Evolutionary conservation across 2,797 vertebrate species (phyloP).

Genomic region (Alca torda): DNA sequence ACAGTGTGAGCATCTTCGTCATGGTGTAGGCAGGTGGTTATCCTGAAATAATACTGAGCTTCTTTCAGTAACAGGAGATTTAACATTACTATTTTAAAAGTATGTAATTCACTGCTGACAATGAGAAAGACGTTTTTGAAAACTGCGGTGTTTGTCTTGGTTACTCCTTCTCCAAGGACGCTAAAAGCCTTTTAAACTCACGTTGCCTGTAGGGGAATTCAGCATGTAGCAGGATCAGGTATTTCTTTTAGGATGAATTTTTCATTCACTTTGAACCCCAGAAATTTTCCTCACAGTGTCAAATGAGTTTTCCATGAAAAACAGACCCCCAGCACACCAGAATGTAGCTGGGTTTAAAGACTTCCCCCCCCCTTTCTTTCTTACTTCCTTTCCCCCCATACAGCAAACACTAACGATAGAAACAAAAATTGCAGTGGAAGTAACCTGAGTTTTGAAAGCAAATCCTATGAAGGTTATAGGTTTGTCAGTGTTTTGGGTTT

Average conservation of each 20-base stretch:
- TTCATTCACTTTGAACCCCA: neutral
- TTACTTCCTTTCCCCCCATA: neutral
- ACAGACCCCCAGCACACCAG: neutral
- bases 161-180: neutral
- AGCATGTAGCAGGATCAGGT: neutral
- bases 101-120: neutral
- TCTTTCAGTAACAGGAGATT: neutral
- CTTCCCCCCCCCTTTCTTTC: neutral
- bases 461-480: neutral
- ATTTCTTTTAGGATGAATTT: neutral
- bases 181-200: neutral
- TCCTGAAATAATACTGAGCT: neutral
- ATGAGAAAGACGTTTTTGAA: neutral
- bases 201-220: neutral
- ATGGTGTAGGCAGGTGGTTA: neutral
- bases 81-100: neutral
- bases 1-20: neutral
- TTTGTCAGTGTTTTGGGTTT: neutral
- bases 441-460: constrained; percentile 53
- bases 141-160: neutral
- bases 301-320: constrained; percentile 58
- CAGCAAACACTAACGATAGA: constrained; percentile 39
- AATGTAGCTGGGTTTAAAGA: constrained; percentile 29
- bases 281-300: neutral
- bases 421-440: constrained; percentile 42